Evolutionary conservation across 2,888 invertebrate species (phyloP), one percentile per base, ranked within the genome.

Genomic region (Oligia fasciuncula): DNA sequence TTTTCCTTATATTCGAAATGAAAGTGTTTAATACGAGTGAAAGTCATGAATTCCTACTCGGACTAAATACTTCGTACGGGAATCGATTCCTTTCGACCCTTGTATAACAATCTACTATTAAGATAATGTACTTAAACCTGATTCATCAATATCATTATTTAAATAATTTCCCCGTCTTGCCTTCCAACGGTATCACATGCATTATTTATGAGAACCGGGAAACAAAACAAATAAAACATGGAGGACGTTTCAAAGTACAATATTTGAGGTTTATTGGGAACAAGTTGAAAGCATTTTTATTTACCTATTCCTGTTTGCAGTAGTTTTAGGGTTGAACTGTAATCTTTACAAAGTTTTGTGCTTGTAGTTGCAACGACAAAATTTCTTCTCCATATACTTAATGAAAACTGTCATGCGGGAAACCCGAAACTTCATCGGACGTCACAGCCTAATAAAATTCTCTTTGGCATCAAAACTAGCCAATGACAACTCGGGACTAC

Each of bases 141-240:
- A 75, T 75, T 75, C 57, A 70, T 81, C 51, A 84, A 84, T 35
- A 81, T 71, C 35, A 76, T 76, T 73, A 84, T 81, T 81, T 67
- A 75, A 78, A 81, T 76, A 70, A 81, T 81, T 84, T 67, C 73
- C 78, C 57, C 81, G 67, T 78, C 73, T 78, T 78, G 57, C 63
- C 69, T 70, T 76, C 75, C n/a, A 84, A 78, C 57, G 66, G 29
- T 81, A 75, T 60, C 84, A 63, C 70, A 84, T 84, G 69, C 78
- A 84, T 81, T 84, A 85, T 85, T 85, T 65, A 85, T 76, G 76
- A 80, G 65, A 29, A 8, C 23, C 40, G 65, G 68, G 73, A 73
- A 74, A 77, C 85, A 85, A 80, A 85, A 80, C 83, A 85, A 85
- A 83, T 85, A 84, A 77, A 84, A 78, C 81, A 85, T 80, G 57